These are phyloP conservation scores for Marisa cornuarietis DNA, from an alignment of 1,140 invertebrate genomes.

Conservation along the genomic window DNA sequence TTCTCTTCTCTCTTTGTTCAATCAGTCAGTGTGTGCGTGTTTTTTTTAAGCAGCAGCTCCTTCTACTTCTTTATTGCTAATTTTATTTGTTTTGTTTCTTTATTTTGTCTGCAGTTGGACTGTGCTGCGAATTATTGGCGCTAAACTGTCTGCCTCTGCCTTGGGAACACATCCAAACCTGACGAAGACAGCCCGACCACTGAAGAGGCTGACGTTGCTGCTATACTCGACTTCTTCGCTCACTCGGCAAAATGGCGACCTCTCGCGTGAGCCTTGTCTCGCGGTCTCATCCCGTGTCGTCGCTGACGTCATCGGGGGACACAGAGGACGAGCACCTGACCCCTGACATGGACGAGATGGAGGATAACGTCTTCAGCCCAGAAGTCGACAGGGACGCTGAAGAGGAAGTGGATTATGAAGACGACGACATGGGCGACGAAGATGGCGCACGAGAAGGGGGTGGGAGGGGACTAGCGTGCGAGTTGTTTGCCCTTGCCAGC, in stretches of 20 bases:
- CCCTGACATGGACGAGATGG: constrained; percentile 43
- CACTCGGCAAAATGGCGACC: no score
- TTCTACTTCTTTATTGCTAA: constrained; percentile 7
- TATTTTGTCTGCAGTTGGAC: background rate
- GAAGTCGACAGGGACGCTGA: constrained; percentile 22
- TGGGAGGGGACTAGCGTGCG: constrained; percentile 10
- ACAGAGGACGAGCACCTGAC: constrained; percentile 35
- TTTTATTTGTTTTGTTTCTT: constrained; percentile 1
- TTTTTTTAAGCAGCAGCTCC: background rate
- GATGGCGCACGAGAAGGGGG: background rate
- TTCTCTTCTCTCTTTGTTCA: background rate
- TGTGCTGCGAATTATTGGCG: background rate
- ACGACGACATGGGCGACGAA: background rate
- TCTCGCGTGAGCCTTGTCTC: background rate
- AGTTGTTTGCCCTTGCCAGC: no score
- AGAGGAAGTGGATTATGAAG: constrained; percentile 2
- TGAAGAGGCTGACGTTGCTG: background rate
- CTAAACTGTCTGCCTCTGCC: background rate
- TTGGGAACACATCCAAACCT: background rate
- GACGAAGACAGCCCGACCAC: no score
- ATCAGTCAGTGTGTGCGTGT: background rate
- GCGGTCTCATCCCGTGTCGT: constrained; percentile 15
- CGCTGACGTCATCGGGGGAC: constrained; percentile 25
- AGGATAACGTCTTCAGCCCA: constrained; percentile 54
- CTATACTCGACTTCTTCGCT: no score